Base-by-base conservation (phyloP, 2,113 vertebrate species). In the Gobiocypris rarus region DNA sequence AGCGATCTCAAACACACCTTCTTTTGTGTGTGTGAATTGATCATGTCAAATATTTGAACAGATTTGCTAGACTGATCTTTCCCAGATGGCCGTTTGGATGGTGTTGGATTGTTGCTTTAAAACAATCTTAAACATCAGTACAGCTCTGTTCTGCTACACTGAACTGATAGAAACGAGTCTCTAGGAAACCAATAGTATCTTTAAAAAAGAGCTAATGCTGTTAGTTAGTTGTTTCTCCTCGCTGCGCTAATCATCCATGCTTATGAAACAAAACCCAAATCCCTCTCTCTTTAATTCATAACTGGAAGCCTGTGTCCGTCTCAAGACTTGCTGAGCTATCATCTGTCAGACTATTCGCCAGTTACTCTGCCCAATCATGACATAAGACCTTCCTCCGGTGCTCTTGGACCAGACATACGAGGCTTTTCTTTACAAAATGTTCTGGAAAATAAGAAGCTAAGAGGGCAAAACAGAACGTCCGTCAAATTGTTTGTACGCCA, bases 401-500 rank as follows among this genome's bases (percentile, higher is more conserved):
- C 84, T 56, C 73, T 70, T 87, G 77, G 79, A 65, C 45, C 19
- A n/a, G 38, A 82, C 86, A 77, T 89, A 81, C 85, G 56, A 56
- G 26, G 17, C 14, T 41, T 81, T 75, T 26, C 70, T 56, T 59
- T 45, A 86, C 83, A 67, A 91, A 92, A 91, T 88, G 87, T 91
- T 88, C 85, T 85, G 87, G 88, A 91, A 91, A 92, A 92, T 89
- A 69, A 89, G 90, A 90, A 88, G 83, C 84, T 82, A 89, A 89
- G 84, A 92, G 86, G 76, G 88, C 87, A 87, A 87, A 92, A 87
- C 67, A 22, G 34, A 73, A 73, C 78, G 48, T 85, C 85, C 59
- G 56, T 88, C 54, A 52, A 86, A 88, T 90, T 87, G 83, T 87
- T 90, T 87, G 89, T 87, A 71, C 83, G 63, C 56, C 8, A 78